phyloP scores from a whole-genome alignment of 1,140 invertebrate species.

The Adoxophyes honmai region DNA sequence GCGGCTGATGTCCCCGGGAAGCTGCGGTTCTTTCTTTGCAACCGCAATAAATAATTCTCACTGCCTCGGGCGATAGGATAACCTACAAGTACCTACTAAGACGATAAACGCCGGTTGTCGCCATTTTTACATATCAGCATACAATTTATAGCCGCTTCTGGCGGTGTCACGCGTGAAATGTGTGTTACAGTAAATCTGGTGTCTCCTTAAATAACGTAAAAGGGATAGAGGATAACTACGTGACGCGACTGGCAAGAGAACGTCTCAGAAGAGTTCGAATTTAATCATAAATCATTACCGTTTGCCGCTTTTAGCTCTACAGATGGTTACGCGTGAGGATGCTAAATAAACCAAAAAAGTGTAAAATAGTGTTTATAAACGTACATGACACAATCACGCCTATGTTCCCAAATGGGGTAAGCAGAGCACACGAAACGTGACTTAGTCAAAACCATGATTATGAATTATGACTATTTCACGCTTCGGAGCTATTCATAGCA shows the following conservation, averaged over 20 bases:
- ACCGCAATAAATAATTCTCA: conserved; percentile 39
- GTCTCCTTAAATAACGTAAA: conserved; percentile 40
- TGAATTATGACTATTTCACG: too few relatives aligned
- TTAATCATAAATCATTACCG: too few relatives aligned
- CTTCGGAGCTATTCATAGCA: too few relatives aligned
- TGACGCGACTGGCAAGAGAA: conserved; percentile 24
- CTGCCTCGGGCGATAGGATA: conserved; percentile 21
- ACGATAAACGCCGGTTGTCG: conserved; percentile 40
- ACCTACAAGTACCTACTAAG: conserved; percentile 26
- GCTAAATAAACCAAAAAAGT: too few relatives aligned
- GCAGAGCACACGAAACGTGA: too few relatives aligned
- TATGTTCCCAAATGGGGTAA: too few relatives aligned
- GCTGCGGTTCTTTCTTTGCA: conserved; percentile 48
- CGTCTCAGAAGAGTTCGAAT: not conserved
- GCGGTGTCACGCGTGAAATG: conserved; percentile 51
- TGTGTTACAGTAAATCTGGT: conserved; percentile 31
- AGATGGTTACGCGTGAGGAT: too few relatives aligned
- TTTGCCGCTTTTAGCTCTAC: too few relatives aligned
- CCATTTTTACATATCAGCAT: conserved; percentile 46
- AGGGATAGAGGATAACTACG: conserved; percentile 49
- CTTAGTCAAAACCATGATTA: too few relatives aligned
- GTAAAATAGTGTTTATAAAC: too few relatives aligned
- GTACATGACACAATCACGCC: too few relatives aligned
- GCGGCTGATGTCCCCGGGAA: conserved; percentile 57
- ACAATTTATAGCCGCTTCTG: conserved; percentile 54